Evolutionary conservation across 1,140 invertebrate species (phyloP).

Genomic region (Drosophila ercepeae): DNA sequence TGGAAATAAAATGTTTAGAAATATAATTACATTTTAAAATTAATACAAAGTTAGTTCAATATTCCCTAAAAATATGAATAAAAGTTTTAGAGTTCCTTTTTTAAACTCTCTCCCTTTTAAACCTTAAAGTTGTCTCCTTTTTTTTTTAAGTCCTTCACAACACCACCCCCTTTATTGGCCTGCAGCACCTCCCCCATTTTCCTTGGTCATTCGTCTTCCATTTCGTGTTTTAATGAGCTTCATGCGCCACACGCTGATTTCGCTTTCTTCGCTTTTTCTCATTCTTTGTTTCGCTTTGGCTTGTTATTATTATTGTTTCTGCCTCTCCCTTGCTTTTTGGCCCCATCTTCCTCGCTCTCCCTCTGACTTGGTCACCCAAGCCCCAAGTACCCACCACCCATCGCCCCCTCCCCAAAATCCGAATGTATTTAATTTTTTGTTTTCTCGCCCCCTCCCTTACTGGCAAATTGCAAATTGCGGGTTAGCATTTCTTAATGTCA

Average conservation of each 20-base stretch:
- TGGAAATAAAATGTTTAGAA: neutral
- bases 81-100: no score
- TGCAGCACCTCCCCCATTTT: slow-evolving; percentile 3
- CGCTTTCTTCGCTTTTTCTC: slow-evolving; percentile 45
- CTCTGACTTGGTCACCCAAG: no score
- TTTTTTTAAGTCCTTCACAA: neutral
- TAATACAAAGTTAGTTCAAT: no score
- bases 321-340: slow-evolving; percentile 1
- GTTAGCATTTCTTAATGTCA: slow-evolving; percentile 65
- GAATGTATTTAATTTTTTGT: slow-evolving; percentile 9
- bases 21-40: no score
- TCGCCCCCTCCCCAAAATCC: neutral
- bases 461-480: slow-evolving; percentile 59
- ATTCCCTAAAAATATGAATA: no score
- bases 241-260: slow-evolving; percentile 64
- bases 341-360: no score
- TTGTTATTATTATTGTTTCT: slow-evolving; percentile 59
- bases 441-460: slow-evolving; percentile 12
- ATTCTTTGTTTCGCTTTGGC: slow-evolving; percentile 28
- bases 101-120: neutral
- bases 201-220: slow-evolving; percentile 53
- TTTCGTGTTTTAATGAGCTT: slow-evolving; percentile 62
- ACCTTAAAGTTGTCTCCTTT: neutral
- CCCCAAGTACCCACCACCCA: neutral
- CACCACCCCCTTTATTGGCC: neutral